These are phyloP conservation scores for Tholera decimalis DNA, from an alignment of 2,888 invertebrate genomes.

Conservation along the genomic window DNA sequence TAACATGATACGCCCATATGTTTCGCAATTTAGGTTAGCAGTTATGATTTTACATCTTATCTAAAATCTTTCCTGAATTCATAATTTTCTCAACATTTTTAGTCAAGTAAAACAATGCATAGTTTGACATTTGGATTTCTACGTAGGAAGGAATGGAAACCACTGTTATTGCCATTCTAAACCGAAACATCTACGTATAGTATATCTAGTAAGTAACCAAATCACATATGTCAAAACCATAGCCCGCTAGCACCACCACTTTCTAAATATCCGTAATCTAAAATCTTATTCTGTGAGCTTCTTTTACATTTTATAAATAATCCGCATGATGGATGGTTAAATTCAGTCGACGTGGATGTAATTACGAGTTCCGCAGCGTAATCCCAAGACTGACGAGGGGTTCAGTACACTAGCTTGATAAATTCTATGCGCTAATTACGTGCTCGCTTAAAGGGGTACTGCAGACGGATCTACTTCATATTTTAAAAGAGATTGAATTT, in stretches of 20 bases:
- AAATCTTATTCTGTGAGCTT: no score
- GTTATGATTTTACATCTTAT: no score
- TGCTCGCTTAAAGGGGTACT: neutral
- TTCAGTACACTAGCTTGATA: constrained; percentile 40
- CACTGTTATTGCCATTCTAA: neutral
- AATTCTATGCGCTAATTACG: constrained; percentile 44
- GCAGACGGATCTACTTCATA: neutral
- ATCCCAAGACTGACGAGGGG: constrained; percentile 31
- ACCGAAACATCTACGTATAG: neutral
- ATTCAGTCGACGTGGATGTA: constrained; percentile 37
- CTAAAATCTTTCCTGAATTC: no score
- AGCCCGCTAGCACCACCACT: no score
- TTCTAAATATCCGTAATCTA: no score
- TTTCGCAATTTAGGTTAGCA: no score
- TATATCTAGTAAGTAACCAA: no score
- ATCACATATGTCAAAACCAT: no score
- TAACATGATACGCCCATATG: no score
- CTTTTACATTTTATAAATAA: constrained; percentile 40
- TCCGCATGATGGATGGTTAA: constrained; percentile 42
- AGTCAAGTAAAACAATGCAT: no score
- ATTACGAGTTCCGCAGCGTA: constrained; percentile 47
- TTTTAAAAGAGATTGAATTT: neutral
- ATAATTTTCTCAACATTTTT: no score
- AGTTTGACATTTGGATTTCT: no score
- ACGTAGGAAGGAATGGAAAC: neutral